A percentile compares a stretch with the other conserved stretches of the same genome.
phyloP scores from a whole-genome alignment of 2,113 vertebrate genomes.

The Sylvicapra grimmia region DNA sequence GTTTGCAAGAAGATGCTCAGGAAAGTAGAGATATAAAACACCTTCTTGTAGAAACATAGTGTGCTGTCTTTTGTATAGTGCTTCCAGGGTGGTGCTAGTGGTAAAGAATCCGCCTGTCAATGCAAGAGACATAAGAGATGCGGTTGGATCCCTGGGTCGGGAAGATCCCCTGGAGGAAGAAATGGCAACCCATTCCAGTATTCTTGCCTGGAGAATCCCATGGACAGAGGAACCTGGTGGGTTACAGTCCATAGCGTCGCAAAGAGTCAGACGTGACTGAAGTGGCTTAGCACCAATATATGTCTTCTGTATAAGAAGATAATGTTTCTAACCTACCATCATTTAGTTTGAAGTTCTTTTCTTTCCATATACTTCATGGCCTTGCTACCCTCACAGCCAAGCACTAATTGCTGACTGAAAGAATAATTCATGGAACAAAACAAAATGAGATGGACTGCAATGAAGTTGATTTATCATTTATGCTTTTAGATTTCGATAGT shows the following conservation, averaged over 20 bases:
- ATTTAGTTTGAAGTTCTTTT: slow-evolving; percentile 26
- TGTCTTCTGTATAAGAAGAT: slow-evolving; percentile 2
- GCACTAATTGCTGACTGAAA: background rate
- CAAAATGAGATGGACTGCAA: background rate
- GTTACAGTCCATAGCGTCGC: background rate
- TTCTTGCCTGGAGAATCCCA: background rate
- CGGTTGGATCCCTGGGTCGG: background rate
- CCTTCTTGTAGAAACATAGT: background rate
- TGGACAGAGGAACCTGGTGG: background rate
- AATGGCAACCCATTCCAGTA: background rate
- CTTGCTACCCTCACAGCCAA: background rate
- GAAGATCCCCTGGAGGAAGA: background rate
- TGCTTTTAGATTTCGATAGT: slow-evolving; percentile 14
- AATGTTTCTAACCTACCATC: background rate
- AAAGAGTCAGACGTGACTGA: background rate
- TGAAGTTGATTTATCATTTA: slow-evolving; percentile 7
- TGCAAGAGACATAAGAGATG: background rate
- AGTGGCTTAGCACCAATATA: background rate
- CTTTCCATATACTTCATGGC: background rate
- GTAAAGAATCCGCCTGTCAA: background rate
- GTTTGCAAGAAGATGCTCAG: slow-evolving; percentile 16
- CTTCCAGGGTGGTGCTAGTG: background rate
- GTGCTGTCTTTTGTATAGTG: background rate
- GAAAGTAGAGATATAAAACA: background rate
- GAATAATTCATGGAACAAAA: background rate